phyloP scores from a whole-genome alignment of 2,888 invertebrate genomes.

The Sinelater perroti region DNA sequence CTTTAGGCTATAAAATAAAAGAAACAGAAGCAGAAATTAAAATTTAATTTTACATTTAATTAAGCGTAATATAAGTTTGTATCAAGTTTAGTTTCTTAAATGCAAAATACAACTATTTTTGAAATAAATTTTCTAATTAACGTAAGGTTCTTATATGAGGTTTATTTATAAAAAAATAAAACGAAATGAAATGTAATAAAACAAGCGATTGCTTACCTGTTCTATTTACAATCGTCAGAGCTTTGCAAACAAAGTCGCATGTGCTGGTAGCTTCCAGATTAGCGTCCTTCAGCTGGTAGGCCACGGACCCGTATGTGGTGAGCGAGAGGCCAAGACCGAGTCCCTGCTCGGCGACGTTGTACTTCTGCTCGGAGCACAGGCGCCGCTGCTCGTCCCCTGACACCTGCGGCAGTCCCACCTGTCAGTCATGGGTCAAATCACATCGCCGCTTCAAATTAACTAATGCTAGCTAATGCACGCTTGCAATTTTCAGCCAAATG shows the following conservation, averaged over 20 bases:
- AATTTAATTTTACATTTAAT: too few species aligned
- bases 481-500: slow-evolving; percentile 24
- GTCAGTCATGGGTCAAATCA: slow-evolving; percentile 50
- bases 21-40: too few species aligned
- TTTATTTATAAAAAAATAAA: too few species aligned
- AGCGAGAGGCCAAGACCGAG: slow-evolving; percentile 60
- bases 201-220: slow-evolving; percentile 71
- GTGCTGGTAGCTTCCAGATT: slow-evolving; percentile 79
- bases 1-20: too few species aligned
- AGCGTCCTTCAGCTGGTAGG: slow-evolving; percentile 81
- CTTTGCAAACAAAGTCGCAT: slow-evolving; percentile 77
- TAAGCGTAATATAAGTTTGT: too few species aligned
- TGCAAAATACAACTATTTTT: too few species aligned
- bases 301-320: slow-evolving; percentile 79
- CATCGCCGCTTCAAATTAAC: slow-evolving; percentile 34
- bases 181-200: too few species aligned
- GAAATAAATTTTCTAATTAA: too few species aligned
- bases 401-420: slow-evolving; percentile 65
- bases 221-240: slow-evolving; percentile 76
- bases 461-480: slow-evolving; percentile 34
- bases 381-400: slow-evolving; percentile 78
- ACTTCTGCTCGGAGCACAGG: slow-evolving; percentile 71
- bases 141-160: too few species aligned
- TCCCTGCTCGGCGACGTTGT: slow-evolving; percentile 62
- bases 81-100: too few species aligned